Base-by-base conservation (phyloP, 2,113 vertebrate species). In the Lophochroa leadbeateri region DNA sequence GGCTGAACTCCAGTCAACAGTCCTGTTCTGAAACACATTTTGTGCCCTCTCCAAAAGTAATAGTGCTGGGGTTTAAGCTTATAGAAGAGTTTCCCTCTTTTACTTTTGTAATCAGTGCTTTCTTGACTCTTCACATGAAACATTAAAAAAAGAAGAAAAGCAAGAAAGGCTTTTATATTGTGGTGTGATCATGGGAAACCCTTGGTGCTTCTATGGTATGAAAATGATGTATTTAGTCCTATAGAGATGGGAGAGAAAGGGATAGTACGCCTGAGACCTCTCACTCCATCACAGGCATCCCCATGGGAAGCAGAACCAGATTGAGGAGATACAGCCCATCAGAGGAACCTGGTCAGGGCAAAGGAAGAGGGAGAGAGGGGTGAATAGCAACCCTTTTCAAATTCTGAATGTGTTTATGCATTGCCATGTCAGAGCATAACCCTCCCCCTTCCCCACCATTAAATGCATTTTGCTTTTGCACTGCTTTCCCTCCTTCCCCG, bases 31-130 rank as follows among this genome's bases (percentile, higher is more conserved):
- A 87, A 67, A 70, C 74, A 89, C 8, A 2, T 46, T 44, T 80
- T 92, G 49, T 87, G 53, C n/a, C 57, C 21, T 65, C 61, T 94
- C 86, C 90, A 90, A 76, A 92, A 89, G 86, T 71, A 84, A 91
- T 37, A 94, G 11, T 49, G 21, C 57, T 87, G 74, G 0, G 55
- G 84, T 95, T 94, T 11, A 60, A 61, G 69, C 71, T 68, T 52
- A 17, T 24, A 55, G 61, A n/a, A n/a, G 55, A 84, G 27, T 61
- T 84, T 86, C 49, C 68, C 43, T n/a, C 29, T 60, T 84, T 13
- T 61, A n/a, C 39, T 64, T 91, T 33, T 35, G 25, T 65, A 64
- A 91, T 82, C 44, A 49, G 67, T 25, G 52, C 24, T 72, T 91
- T 64, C 47, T 82, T 89, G 47, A 41, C 31, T 79, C 24, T 82